phyloP scores from a whole-genome alignment of 2,797 vertebrate species.

The Catharus ustulatus region DNA sequence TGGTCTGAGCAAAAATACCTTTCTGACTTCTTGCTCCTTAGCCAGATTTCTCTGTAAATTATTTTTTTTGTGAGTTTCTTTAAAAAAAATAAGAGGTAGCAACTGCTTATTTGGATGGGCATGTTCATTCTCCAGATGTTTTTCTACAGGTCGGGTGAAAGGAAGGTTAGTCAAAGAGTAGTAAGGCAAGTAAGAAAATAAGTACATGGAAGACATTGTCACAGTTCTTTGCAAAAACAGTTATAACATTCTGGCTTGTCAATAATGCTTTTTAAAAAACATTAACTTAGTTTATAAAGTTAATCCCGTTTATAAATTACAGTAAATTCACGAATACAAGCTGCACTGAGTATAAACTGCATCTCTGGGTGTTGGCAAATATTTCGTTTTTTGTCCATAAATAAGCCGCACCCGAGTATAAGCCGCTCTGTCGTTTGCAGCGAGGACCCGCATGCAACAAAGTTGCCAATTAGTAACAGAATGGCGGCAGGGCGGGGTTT shows the following conservation, averaged over 20 bases:
- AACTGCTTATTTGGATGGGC: neutral
- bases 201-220: neutral
- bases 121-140: accelerated
- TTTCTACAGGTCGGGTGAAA: neutral
- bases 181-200: neutral
- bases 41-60: neutral
- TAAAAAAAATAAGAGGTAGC: neutral
- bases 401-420: too few species aligned
- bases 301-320: neutral
- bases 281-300: neutral
- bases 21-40: neutral
- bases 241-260: neutral
- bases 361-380: too few species aligned
- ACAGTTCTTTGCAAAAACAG: neutral
- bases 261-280: neutral
- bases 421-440: too few species aligned
- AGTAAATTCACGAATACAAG: too few species aligned
- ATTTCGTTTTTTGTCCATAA: too few species aligned
- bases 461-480: too few species aligned
- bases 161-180: neutral
- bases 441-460: too few species aligned
- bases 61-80: neutral
- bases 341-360: too few species aligned
- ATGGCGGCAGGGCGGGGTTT: too few species aligned
- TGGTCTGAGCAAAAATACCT: neutral